These are phyloP conservation scores for Piprites chloris DNA, from an alignment of 2,113 vertebrate species.

Conservation along the genomic window DNA sequence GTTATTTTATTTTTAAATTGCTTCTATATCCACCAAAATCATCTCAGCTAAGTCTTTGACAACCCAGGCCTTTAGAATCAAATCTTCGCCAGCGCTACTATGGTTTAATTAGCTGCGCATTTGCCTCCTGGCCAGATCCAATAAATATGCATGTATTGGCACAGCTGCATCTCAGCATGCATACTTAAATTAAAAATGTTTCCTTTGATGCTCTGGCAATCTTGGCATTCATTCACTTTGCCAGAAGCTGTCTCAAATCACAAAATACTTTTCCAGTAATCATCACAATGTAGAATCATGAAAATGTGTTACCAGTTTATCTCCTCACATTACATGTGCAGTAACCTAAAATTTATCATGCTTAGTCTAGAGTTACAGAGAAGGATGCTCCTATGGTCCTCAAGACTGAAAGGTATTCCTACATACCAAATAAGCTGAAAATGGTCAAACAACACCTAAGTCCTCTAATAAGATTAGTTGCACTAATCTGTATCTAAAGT, in stretches of 20 bases:
- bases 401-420: not conserved
- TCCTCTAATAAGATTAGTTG: not conserved
- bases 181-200: constrained; percentile 75
- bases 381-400: not conserved
- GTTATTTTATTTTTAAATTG: constrained; percentile 55
- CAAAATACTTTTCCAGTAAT: constrained; percentile 60
- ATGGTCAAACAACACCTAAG: not conserved
- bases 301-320: constrained; percentile 22
- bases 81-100: constrained; percentile 49
- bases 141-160: constrained; percentile 76
- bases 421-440: not conserved
- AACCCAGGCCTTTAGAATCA: constrained; percentile 16
- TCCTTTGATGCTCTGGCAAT: constrained; percentile 70
- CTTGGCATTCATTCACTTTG: constrained; percentile 66
- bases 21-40: constrained; percentile 7
- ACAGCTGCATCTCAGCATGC: constrained; percentile 78
- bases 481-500: not conserved
- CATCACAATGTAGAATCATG: constrained; percentile 38
- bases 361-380: not conserved
- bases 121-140: constrained; percentile 74
- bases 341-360: not conserved
- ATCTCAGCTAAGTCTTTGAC: constrained; percentile 7
- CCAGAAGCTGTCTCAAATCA: constrained; percentile 71
- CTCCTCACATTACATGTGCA: not conserved
- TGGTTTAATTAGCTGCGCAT: constrained; percentile 71